Evolutionary conservation across 2,113 vertebrate species (phyloP).

Genomic region (Zapornia atra): DNA sequence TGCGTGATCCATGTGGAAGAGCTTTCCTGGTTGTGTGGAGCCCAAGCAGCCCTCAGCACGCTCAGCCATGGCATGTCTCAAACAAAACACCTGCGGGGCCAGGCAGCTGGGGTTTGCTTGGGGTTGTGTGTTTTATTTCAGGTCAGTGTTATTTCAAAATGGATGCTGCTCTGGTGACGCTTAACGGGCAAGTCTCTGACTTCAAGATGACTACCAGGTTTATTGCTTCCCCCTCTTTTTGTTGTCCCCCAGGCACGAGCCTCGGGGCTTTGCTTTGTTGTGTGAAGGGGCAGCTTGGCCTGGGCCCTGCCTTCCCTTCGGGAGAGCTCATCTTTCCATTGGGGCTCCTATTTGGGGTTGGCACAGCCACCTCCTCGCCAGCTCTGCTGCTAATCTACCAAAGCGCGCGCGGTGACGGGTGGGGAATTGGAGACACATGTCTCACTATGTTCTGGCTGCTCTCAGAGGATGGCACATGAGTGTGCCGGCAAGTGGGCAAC

Average conservation of each 20-base stretch:
- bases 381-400: not conserved
- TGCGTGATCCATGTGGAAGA: not conserved
- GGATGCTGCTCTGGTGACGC: not conserved
- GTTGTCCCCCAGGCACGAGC: fast-evolving
- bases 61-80: not conserved
- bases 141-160: not conserved
- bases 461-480: constrained; percentile 51
- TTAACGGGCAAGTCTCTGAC: not conserved
- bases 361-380: not conserved
- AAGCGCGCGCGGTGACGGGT: not conserved
- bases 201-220: not conserved
- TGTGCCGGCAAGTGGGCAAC: constrained; percentile 75
- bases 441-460: constrained; percentile 62
- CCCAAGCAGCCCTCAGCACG: not conserved
- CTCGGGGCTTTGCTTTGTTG: not conserved
- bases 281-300: not conserved
- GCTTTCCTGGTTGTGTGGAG: not conserved
- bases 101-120: not conserved
- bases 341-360: not conserved
- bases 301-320: not conserved
- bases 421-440: constrained; percentile 76
- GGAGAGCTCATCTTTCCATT: not conserved
- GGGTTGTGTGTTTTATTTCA: not conserved
- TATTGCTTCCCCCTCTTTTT: not conserved
- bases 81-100: not conserved